Percentiles rank a stretch among this genome's conserved stretches.
phyloP scores from a whole-genome alignment of 2,888 invertebrate species.

The Drosophila greeni region DNA sequence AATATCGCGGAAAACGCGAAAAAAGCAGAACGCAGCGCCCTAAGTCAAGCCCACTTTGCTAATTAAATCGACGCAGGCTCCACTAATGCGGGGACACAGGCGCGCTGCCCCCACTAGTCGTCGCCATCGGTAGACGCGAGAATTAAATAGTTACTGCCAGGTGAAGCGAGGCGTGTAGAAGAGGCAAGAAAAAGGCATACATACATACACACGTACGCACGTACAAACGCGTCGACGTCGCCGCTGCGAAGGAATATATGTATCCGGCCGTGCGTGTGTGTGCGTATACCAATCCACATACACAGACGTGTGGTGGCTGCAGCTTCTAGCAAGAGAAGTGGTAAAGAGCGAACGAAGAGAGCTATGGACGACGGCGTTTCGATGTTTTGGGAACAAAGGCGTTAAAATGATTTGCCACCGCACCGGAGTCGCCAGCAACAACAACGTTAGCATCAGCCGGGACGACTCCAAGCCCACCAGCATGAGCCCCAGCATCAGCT shows the following conservation, averaged over 20 bases:
- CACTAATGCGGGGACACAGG: slow-evolving; percentile 5
- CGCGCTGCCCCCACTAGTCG: slow-evolving; percentile 11
- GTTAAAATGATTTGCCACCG: slow-evolving; percentile 61
- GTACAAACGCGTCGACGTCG: slow-evolving; percentile 42
- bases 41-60: slow-evolving; percentile 9
- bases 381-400: slow-evolving; percentile 59
- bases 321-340: slow-evolving; percentile 48
- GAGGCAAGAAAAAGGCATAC: slow-evolving; percentile 61
- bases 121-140: slow-evolving; percentile 23
- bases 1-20: slow-evolving; percentile 32
- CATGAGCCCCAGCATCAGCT: slow-evolving; percentile 42
- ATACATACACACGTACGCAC: slow-evolving; percentile 60
- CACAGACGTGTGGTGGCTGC: slow-evolving; percentile 52
- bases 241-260: slow-evolving; percentile 66
- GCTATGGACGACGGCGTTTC: slow-evolving; percentile 47
- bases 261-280: slow-evolving; percentile 53
- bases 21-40: slow-evolving; percentile 20
- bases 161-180: slow-evolving; percentile 25
- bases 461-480: slow-evolving; percentile 31
- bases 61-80: slow-evolving; percentile 27
- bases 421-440: slow-evolving; percentile 29
- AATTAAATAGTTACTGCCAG: slow-evolving; percentile 25
- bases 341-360: slow-evolving; percentile 13
- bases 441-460: slow-evolving; percentile 43
- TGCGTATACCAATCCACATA: slow-evolving; percentile 36